Evolutionary conservation across 2,797 vertebrate genomes (phyloP).

Genomic region (Myotis vivesi): DNA sequence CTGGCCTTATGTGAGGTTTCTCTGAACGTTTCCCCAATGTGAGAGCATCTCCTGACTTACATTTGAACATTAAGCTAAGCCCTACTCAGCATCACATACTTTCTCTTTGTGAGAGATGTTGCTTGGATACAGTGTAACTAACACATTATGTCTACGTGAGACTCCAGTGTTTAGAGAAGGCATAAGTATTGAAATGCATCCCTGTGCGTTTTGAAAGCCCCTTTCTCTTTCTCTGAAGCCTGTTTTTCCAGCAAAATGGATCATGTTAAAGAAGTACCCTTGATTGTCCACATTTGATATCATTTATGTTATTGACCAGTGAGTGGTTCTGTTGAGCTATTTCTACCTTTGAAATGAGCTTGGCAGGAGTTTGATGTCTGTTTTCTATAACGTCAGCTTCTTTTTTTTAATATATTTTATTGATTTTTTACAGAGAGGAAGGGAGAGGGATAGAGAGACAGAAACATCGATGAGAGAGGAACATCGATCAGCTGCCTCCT

Average conservation of each 20-base stretch:
- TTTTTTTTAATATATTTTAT: too few relatives aligned
- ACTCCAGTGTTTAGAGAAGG: conserved; percentile 69
- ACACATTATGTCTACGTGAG: conserved; percentile 63
- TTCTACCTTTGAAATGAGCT: background rate
- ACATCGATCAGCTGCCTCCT: too few relatives aligned
- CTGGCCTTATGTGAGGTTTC: conserved; percentile 25
- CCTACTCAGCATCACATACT: conserved; percentile 46
- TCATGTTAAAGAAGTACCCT: conserved; percentile 64
- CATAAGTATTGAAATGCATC: conserved; percentile 71
- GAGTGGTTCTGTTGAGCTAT: background rate
- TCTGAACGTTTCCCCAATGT: background rate
- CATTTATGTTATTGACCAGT: background rate
- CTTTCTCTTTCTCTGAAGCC: conserved; percentile 77
- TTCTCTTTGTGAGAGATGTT: conserved; percentile 78
- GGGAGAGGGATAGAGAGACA: too few relatives aligned
- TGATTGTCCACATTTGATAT: conserved; percentile 38
- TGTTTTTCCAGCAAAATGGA: conserved; percentile 75
- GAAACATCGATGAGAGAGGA: too few relatives aligned
- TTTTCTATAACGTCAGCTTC: background rate
- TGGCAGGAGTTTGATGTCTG: background rate
- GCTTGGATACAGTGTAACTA: conserved; percentile 80
- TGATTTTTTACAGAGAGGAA: too few relatives aligned
- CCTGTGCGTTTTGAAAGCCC: conserved; percentile 71
- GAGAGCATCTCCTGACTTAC: background rate
- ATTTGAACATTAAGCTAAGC: background rate